Base-by-base conservation (phyloP, 2,113 vertebrate species). In the Sporophila hypoxantha region DNA sequence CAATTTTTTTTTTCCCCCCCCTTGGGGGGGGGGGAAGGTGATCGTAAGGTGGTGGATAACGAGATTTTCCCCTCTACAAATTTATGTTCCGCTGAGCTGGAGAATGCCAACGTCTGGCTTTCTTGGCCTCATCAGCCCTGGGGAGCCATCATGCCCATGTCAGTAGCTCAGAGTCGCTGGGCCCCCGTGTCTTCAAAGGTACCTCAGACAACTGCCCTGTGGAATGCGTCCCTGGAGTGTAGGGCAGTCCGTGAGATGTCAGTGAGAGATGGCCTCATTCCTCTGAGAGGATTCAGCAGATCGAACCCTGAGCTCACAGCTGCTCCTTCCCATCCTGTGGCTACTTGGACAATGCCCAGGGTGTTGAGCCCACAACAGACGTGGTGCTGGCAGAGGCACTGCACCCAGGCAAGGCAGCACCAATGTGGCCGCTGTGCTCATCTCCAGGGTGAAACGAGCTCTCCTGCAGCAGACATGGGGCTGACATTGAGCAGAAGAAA, bases 151-250 rank as follows among this genome's bases (percentile, higher is more conserved):
- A 98, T 98, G 97, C 97, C 98, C 15, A 41, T 97, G 70, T 93
- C 98, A 3, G 99, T n/a, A 99, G 95, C 94, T 99, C 99, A 99
- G 93, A 97, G 96, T 36, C 97, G 98, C 60, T 99, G 98, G 98
- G 98, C 96, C 65, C 97, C 5, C 97, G 93, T 12, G 96, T 98
- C 32, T 98, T 99, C 86, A 95, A 97, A 92, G 98, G 99, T 99
- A 97, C 95, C 57, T 53, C 21, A 75, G 22, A 21, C 36, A 75
- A 87, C 27, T 44, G 44, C 26, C 13, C 23, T 17, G 21, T 14
- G 23, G 36, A 26, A 26, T 73, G 49, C 53, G 71, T 44, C 9
- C 39, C 62, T 7, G 5, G 49, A 67, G 17, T 25, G 2, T n/a
- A 1, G 47, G 20, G 8, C n/a, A 47, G 46, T 25, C 46, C 25